phyloP scores from a whole-genome alignment of 2,888 invertebrate genomes.

The Ormyrus labotus region DNA sequence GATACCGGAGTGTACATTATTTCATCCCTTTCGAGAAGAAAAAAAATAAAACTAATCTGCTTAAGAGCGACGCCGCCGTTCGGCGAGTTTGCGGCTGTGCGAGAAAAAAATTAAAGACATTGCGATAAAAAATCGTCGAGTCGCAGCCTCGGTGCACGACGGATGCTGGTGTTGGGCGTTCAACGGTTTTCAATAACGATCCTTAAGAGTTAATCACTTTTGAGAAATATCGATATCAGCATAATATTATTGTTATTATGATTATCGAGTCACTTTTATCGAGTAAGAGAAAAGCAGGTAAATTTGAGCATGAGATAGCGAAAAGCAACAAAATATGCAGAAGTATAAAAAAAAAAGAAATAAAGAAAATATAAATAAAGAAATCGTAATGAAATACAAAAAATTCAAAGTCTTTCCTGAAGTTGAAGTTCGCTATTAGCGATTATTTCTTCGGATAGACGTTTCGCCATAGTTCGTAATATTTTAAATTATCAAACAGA shows the following conservation, averaged over 20 bases:
- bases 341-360: conserved; percentile 31
- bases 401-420: conserved; percentile 49
- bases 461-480: conserved; percentile 65
- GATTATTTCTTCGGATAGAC: conserved; percentile 60
- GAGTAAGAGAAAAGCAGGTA: conserved; percentile 22
- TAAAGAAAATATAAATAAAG: conserved; percentile 35
- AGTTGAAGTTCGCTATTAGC: conserved; percentile 42
- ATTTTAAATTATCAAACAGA: conserved; percentile 64
- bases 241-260: conserved; percentile 59
- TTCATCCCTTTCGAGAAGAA: conserved; percentile 19
- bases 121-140: neutral
- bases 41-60: conserved; percentile 17
- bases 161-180: conserved; percentile 44
- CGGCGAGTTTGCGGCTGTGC: neutral
- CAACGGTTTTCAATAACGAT: conserved; percentile 41
- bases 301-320: conserved; percentile 22
- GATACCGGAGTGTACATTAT: conserved; percentile 35
- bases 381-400: conserved; percentile 40
- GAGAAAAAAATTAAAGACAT: too few relatives aligned
- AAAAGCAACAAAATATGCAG: conserved; percentile 2
- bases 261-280: conserved; percentile 56
- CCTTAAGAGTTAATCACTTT: conserved; percentile 52
- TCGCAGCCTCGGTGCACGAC: neutral
- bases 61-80: neutral
- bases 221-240: conserved; percentile 55